Base-by-base conservation (phyloP, 2,888 invertebrate genomes). In the Ptilodon capucinus region DNA sequence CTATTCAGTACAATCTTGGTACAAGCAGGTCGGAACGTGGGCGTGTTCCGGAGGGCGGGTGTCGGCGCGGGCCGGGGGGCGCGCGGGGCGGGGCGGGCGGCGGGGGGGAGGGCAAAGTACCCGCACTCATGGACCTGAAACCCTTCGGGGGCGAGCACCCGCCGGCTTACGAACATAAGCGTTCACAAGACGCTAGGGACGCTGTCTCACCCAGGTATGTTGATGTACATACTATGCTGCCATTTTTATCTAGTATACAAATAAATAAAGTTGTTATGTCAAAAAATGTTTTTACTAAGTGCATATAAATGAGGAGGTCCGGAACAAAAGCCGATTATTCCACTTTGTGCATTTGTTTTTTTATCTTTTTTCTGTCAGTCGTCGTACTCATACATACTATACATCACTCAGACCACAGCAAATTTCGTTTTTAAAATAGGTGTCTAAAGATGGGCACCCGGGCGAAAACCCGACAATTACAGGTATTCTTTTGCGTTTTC, bases 191-290 rank as follows among this genome's bases (percentile, higher is more conserved):
- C 58, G 79, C 87, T 0, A 57, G 88, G 2, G 90, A 89, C 51
- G 90, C 90, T 2, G 87, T 80, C 6, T 86, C 89, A 6, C 90
- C 88, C n/a, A 85, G 90, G 90, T 88, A 49, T 5, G 17, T 23
- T 23, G n/a, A n/a, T n/a, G n/a, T n/a, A n/a, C n/a, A n/a, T n/a
- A n/a, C n/a, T n/a, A n/a, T n/a, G n/a, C 11, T 28, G 11, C 8
- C 4, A 2, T 9, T 9, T 0, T 6, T 7, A 21, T 21, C 5
- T 21, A 21, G 7, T 19, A 11, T 40, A 42, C 6, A 8, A 2
- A 45, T 38, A 3, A 18, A 1, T 39, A 8, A 23, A 32, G 48
- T 30, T 28, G 7, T 42, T 0, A n/a, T n/a, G n/a, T n/a, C n/a
- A n/a, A n/a, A n/a, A n/a, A n/a, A n/a, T n/a, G n/a, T n/a, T n/a